Base-by-base conservation (phyloP, 2,888 invertebrate genomes). In the Conistra vaccinii region DNA sequence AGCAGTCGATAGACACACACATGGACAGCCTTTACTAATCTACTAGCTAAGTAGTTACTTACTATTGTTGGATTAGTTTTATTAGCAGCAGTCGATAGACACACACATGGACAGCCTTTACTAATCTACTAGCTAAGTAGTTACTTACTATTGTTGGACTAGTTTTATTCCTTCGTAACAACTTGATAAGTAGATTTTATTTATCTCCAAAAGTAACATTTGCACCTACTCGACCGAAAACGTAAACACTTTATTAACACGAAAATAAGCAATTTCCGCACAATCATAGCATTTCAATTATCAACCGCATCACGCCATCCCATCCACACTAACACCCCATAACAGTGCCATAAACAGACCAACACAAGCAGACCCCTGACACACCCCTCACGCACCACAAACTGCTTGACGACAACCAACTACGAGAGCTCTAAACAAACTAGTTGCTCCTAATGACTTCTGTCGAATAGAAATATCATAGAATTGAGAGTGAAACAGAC, bases 401-500 rank as follows among this genome's bases (percentile, higher is more conserved):
- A 68, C 74, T 81, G 76, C 84, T 77, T 65, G 69, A 68, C 69
- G 65, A 80, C 76, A 71, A 66, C 77, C 68, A 80, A 81, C 72
- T 70, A 79, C 76, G 65, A 84, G n/a, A 68, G 85, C 23, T 79
- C 84, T 23, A 7, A 10, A 20, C 55, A 80, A 77, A 65, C 69
- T 77, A 79, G 87, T 39, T 23, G 0, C 0, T 53, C 10, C 45
- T 92, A 92, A 93, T 92, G 90, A 91, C 89, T 89, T 93, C 81
- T 89, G 90, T 78, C 83, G 78, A 84, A 87, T 85, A 81, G 88
- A 86, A 87, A 87, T 87, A 75, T 85, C 80, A 87, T 88, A 87
- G 85, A 86, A 93, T 93, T 94, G 92, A 76, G 88, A 94, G 85
- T 74, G 92, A 84, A 93, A 93, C 79, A 73, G 83, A 72, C 51